Percentiles rank a stretch among this genome's conserved stretches.
These are phyloP conservation scores for Trichomycterus rosablanca DNA, from an alignment of 2,113 vertebrate species.

Conservation along the genomic window DNA sequence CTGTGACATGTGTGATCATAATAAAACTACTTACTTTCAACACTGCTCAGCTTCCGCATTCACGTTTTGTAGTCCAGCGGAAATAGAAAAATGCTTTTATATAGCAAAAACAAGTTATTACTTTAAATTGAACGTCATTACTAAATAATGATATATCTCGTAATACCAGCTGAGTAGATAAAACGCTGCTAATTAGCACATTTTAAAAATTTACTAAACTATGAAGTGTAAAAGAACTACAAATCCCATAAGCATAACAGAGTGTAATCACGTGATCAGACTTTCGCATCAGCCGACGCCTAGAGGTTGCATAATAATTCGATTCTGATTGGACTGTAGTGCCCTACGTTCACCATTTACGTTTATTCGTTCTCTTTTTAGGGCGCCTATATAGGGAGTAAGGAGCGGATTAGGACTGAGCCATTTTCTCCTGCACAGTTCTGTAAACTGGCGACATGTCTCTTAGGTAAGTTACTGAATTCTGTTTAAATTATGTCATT, in stretches of 20 bases:
- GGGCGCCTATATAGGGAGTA: not conserved
- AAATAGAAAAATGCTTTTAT: no score
- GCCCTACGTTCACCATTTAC: fast-evolving
- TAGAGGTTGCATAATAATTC: no score
- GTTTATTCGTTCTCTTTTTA: not conserved
- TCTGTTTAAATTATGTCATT: not conserved
- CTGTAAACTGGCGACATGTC: not conserved
- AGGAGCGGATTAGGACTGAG: not conserved
- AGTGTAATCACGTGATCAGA: not conserved
- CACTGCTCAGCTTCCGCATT: slow-evolving; percentile 1
- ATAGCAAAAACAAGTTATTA: no score
- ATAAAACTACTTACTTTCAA: no score
- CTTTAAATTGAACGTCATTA: no score
- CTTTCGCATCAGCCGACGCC: slow-evolving; percentile 4
- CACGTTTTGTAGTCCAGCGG: not conserved
- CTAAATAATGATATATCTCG: no score
- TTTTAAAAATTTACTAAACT: no score
- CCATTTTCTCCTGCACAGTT: not conserved
- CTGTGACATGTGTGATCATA: no score
- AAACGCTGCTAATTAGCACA: no score
- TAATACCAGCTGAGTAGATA: no score
- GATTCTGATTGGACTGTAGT: no score
- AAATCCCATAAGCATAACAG: not conserved
- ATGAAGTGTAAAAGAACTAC: not conserved
- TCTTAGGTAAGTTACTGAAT: not conserved